phyloP scores from a whole-genome alignment of 1,140 invertebrate genomes.

The Dendrolimus punctatus region DNA sequence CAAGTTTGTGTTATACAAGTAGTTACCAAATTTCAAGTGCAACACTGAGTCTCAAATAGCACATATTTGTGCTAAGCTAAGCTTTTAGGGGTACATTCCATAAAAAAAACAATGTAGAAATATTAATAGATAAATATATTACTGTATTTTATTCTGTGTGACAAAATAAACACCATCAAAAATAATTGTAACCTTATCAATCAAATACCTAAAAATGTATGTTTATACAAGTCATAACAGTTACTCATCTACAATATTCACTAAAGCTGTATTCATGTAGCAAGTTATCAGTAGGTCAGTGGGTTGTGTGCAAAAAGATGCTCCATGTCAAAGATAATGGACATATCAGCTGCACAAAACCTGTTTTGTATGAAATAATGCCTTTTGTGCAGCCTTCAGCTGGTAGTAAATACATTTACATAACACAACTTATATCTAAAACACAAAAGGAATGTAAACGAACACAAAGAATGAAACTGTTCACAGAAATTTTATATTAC shows the following conservation, averaged over 20 bases:
- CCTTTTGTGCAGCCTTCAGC: background rate
- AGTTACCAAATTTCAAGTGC: too few relatives aligned
- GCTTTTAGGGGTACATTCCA: too few relatives aligned
- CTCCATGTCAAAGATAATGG: background rate
- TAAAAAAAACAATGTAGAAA: too few relatives aligned
- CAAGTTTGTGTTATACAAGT: too few relatives aligned
- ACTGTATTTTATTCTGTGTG: too few relatives aligned
- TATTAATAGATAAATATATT: too few relatives aligned
- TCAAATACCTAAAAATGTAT: too few relatives aligned
- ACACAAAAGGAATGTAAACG: constrained; percentile 1
- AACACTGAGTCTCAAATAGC: too few relatives aligned
- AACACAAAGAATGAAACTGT: background rate
- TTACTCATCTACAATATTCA: background rate
- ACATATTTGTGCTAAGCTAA: too few relatives aligned
- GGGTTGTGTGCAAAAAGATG: background rate
- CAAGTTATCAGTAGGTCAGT: constrained; percentile 5
- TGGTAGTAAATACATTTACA: background rate
- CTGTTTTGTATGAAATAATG: background rate
- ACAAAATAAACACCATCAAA: too few relatives aligned
- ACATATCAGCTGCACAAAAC: background rate
- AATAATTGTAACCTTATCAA: too few relatives aligned
- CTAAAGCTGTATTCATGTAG: background rate
- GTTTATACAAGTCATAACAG: background rate
- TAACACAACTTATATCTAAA: background rate
- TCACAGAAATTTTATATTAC: constrained; percentile 20